These are phyloP conservation scores for Ctenochaetus hawaiiensis DNA, from an alignment of 2,797 vertebrate species.

Conservation along the genomic window DNA sequence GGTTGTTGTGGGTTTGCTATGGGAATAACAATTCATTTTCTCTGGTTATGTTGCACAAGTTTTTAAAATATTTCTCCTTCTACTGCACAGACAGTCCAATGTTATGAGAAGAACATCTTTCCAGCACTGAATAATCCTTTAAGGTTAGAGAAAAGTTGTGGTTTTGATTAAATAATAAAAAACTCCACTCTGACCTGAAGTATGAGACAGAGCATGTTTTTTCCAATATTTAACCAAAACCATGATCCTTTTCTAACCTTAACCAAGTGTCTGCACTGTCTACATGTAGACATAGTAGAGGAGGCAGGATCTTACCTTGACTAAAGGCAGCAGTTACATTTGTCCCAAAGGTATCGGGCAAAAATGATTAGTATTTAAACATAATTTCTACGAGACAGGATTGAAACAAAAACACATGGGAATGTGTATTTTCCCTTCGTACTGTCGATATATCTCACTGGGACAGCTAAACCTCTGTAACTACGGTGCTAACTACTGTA, in stretches of 20 bases:
- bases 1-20: too few species aligned
- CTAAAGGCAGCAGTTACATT: constrained; percentile 2
- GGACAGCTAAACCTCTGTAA: constrained; percentile 59
- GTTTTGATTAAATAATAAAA: constrained; percentile 14
- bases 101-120: too few species aligned
- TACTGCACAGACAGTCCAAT: too few species aligned
- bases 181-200: background rate
- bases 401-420: constrained; percentile 38
- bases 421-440: constrained; percentile 37
- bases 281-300: background rate
- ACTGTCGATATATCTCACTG: constrained; percentile 23
- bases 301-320: constrained; percentile 5
- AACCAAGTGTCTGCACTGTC: constrained; percentile 5
- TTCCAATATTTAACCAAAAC: constrained; percentile 13
- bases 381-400: constrained; percentile 26
- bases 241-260: background rate
- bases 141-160: constrained; percentile 1
- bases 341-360: constrained; percentile 11
- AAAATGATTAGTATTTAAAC: constrained; percentile 27
- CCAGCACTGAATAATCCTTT: too few species aligned
- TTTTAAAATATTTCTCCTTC: too few species aligned
- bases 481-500: constrained; percentile 38
- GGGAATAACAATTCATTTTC: too few species aligned
- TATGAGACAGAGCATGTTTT: background rate
- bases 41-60: too few species aligned